Conservation (phyloP, 1,140 invertebrate species). For the Metopolophium dirhodum region DNA sequence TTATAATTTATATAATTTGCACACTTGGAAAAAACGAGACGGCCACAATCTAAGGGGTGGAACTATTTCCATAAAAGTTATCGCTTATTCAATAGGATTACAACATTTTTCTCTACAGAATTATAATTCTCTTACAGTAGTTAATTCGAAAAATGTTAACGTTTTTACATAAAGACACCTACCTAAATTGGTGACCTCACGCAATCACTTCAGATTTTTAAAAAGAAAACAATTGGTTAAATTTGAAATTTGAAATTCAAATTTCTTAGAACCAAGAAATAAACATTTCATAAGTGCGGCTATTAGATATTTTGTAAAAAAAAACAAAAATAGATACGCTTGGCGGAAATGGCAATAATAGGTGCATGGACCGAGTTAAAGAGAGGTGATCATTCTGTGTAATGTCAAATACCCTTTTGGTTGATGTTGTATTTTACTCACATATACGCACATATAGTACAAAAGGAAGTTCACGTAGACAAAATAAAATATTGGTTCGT, state of each 20-base stretch:
- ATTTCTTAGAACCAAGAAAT: not conserved
- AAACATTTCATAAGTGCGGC: not conserved
- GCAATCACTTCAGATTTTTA: too few relatives aligned
- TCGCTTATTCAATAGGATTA: not conserved
- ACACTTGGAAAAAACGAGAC: not conserved
- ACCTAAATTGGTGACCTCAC: too few relatives aligned
- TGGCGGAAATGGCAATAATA: not conserved
- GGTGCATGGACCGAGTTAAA: not conserved
- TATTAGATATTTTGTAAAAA: not conserved
- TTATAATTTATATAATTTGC: not conserved
- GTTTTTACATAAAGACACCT: too few relatives aligned
- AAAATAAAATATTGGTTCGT: slow-evolving; percentile 7
- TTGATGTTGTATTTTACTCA: not conserved
- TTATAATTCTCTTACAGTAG: not conserved
- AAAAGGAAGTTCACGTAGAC: not conserved
- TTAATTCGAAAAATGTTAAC: too few relatives aligned
- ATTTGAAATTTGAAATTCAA: too few relatives aligned
- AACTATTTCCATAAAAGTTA: not conserved
- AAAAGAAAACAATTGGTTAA: too few relatives aligned
- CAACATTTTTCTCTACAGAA: not conserved
- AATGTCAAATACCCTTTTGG: not conserved
- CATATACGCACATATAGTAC: not conserved
- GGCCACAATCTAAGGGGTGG: too few relatives aligned
- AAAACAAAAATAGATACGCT: not conserved
- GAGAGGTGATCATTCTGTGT: not conserved